Evolutionary conservation across 2,797 vertebrate species (phyloP), one percentile per base, ranked within the genome.

Genomic region (Thunnus albacares): DNA sequence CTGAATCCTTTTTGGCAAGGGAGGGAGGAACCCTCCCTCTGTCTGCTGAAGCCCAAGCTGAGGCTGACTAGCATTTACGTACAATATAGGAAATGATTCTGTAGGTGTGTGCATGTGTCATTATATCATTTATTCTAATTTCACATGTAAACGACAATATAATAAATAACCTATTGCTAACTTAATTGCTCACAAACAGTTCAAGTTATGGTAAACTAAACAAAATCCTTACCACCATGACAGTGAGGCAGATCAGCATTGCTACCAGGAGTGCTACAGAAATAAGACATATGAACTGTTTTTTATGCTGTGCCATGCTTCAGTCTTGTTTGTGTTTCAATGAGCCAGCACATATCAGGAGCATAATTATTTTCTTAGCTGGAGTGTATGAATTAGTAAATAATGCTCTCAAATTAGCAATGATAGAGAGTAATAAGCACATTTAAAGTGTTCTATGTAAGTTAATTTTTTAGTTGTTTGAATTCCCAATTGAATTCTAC

Each of bases 1-100:
- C 87, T 59, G 76, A 84, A 83, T 82, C 75, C 76, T 56, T 69
- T 45, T 69, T 14, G 35, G 74, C 57, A 15, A 68, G 33, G 22
- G 70, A 75, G 71, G 53, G 64, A 81, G 71, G 56, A 13, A 76
- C 69, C 61, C 85, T 45, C 55, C 74, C 53, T 9, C 61, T 38
- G 63, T 59, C 63, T 24, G 24, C 83, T 63, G 59, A 47, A 72
- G 49, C 65, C 18, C 4, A 58, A 58, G 71, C 61, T 63, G 47
- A 3, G 14, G 20, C 45, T 65, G 69, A 67, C 51, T 26, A 45
- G 0, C 28, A 47, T 78, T 80, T 45, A 77, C 41, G 63, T 45
- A 61, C 30, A 60, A 24, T 41, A 57, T 0, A 47, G 64, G 38
- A 61, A 69, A 17, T 17, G 10, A 30, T n/a, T 79, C 4, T n/a